phyloP scores from a whole-genome alignment of 2,888 invertebrate species.

The Cerastis leucographa region DNA sequence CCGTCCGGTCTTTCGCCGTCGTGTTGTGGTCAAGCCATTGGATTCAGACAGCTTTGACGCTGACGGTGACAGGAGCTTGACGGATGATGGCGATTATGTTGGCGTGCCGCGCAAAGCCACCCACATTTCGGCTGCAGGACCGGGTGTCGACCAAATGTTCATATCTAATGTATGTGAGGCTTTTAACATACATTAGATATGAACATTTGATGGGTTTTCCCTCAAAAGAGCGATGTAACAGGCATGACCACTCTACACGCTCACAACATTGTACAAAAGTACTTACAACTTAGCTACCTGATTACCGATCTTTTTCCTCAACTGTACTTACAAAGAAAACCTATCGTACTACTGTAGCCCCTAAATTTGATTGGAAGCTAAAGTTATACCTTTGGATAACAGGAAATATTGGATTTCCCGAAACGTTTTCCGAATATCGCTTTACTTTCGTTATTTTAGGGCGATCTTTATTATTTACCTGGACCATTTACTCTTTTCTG shows the following conservation, averaged over 20 bases:
- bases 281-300: background rate
- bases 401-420: conserved; percentile 50
- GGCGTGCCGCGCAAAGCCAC: too few species aligned
- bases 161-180: too few species aligned
- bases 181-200: too few species aligned
- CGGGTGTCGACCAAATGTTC: too few species aligned
- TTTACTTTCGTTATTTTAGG: conserved; percentile 38
- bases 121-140: too few species aligned
- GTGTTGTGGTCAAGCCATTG: too few species aligned
- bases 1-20: too few species aligned
- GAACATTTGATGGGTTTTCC: too few species aligned
- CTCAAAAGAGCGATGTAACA: background rate
- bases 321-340: conserved; percentile 18
- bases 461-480: conserved; percentile 40
- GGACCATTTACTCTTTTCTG: conserved; percentile 16
- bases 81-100: too few species aligned
- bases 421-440: conserved; percentile 44
- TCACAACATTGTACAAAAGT: background rate
- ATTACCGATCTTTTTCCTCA: background rate
- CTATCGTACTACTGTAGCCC: conserved; percentile 19
- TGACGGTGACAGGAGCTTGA: too few species aligned
- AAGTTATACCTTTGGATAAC: conserved; percentile 41
- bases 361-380: conserved; percentile 43
- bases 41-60: too few species aligned
- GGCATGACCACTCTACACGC: background rate